Base-by-base conservation (phyloP, 1,140 invertebrate species). In the Drosophila orena region DNA sequence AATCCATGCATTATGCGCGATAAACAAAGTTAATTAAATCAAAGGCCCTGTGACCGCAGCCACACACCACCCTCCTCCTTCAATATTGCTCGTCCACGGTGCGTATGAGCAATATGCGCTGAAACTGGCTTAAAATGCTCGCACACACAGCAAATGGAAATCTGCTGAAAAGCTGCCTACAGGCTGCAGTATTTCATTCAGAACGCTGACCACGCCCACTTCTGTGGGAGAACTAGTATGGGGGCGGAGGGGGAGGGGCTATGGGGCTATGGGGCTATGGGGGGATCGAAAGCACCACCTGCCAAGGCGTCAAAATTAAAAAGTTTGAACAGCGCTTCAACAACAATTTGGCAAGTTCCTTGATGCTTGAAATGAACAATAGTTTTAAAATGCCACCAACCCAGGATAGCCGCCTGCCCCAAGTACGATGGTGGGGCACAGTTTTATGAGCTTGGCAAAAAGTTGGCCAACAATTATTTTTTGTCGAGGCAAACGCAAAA, bases 361-460 rank as follows among this genome's bases (percentile, higher is more conserved):
- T 77, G 75, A 77, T 77, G 75, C 75, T 77, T 77, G 75, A 77
- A 77, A 77, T 77, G 75, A 77, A 77, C 75, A 77, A 77, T 77
- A 77, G 74, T 77, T 77, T 77, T 77, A 77, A 76, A 77, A 77
- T 77, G 74, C 73, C 74, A 77, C 62, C 55, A 66, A 53, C 55
- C 57, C 72, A 43, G 44, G 54, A 70, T 52, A 71, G 59, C 69
- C 71, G 69, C 65, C 69, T 52, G 37, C 24, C 17, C n/a, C 24
- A 0, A 27, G 14, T 30, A 27, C 27, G 37, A 35, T 14, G 30
- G 66, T 37, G 7, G n/a, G 27, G 71, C 46, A 43, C 61, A 56
- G 57, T 77, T 77, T 77, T 77, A 77, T 77, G 75, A 77, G 75
- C 72, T 77, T 77, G 54, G 54, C 72, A 49, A 69, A 77, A 69